These are phyloP conservation scores for Lysandra bellargus DNA, from an alignment of 2,888 invertebrate genomes.

Conservation along the genomic window DNA sequence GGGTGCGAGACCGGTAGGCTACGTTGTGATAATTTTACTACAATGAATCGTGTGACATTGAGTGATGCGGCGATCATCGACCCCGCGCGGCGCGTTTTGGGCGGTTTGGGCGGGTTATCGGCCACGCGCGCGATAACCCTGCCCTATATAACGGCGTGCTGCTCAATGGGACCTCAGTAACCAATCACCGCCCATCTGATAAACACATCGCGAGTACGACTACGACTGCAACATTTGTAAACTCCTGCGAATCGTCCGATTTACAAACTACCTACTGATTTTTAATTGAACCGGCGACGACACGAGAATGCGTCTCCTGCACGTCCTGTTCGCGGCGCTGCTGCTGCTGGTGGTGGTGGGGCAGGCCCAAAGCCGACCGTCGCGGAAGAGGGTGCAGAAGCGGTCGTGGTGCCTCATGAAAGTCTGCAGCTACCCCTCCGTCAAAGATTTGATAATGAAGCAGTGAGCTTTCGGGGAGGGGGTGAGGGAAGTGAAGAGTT, in stretches of 20 bases:
- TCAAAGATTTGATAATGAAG: constrained; percentile 47
- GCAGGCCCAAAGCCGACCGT: constrained; percentile 52
- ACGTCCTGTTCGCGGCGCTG: constrained; percentile 51
- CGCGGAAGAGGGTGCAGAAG: constrained; percentile 51
- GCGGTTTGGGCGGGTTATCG: constrained; percentile 67
- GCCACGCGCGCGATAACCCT: constrained; percentile 74
- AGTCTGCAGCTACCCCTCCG: constrained; percentile 57
- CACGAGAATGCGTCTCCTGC: constrained; percentile 59
- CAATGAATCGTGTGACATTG: constrained; percentile 69
- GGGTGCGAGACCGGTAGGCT: constrained; percentile 40
- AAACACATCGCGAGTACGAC: constrained; percentile 42
- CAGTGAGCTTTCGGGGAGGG: constrained; percentile 33
- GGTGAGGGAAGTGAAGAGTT: background rate
- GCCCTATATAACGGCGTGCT: constrained; percentile 60
- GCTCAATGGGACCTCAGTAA: constrained; percentile 58
- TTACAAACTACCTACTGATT: constrained; percentile 37
- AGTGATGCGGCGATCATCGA: constrained; percentile 59
- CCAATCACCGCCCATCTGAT: constrained; percentile 54
- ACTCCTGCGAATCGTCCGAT: background rate
- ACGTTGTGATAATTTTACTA: constrained; percentile 72
- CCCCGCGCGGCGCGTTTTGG: constrained; percentile 48
- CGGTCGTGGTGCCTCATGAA: constrained; percentile 62
- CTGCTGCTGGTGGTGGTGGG: constrained; percentile 47
- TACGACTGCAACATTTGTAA: background rate
- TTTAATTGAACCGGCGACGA: constrained; percentile 28